phyloP scores from a whole-genome alignment of 2,888 invertebrate genomes.

The Bombylius discolor region DNA sequence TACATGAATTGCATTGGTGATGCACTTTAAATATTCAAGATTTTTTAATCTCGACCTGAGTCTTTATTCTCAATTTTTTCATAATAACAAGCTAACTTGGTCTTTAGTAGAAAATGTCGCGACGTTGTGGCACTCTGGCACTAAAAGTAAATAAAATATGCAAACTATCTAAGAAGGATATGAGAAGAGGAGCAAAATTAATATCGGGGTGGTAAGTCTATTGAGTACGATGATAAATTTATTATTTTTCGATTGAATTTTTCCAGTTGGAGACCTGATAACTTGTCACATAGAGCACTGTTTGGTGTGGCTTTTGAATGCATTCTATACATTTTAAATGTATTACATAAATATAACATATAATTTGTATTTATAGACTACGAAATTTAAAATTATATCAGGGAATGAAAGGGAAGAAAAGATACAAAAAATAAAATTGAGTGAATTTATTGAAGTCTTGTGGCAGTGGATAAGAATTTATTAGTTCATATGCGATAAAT shows the following conservation, averaged over 20 bases:
- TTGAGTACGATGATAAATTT: conserved; percentile 6
- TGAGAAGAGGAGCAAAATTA: background rate
- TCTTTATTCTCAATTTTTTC: too few species aligned
- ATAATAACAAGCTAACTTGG: background rate
- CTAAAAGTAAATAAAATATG: conserved; percentile 2
- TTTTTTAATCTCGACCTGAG: too few species aligned
- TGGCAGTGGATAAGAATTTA: conserved; percentile 2
- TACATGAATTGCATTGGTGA: background rate
- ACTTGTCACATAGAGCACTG: conserved; percentile 1
- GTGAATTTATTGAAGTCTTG: conserved; percentile 4
- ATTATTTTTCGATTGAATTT: conserved; percentile 8
- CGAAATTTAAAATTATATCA: background rate
- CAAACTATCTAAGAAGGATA: background rate
- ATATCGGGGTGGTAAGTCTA: background rate
- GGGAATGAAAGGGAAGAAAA: background rate
- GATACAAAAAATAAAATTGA: background rate
- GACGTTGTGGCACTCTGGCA: conserved; percentile 1
- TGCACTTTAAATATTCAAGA: background rate
- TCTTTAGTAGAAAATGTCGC: conserved; percentile 2
- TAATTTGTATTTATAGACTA: too few species aligned
- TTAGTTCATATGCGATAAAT: conserved; percentile 4
- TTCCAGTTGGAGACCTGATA: conserved; percentile 7
- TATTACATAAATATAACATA: too few species aligned
- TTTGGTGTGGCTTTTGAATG: too few species aligned
- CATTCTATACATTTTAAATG: too few species aligned